phyloP scores from a whole-genome alignment of 2,888 invertebrate species.

The Lysandra coridon region DNA sequence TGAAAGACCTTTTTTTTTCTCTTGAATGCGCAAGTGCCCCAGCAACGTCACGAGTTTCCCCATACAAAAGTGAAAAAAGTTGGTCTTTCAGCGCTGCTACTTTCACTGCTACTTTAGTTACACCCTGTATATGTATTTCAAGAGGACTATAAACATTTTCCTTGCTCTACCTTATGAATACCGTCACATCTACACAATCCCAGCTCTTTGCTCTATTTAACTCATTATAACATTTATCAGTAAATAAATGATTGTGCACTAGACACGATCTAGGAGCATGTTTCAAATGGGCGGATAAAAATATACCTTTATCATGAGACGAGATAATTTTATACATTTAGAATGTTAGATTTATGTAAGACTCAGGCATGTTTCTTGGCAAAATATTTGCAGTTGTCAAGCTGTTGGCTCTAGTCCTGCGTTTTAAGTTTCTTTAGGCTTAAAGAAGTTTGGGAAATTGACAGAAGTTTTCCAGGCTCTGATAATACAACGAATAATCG shows the following conservation, averaged over 20 bases:
- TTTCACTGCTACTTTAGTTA: no score
- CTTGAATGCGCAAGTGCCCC: no score
- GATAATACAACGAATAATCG: neutral
- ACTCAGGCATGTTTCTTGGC: neutral
- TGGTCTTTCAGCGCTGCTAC: no score
- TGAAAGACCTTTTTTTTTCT: no score
- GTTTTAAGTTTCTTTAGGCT: neutral
- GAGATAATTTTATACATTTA: conserved; percentile 17
- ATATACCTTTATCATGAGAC: conserved; percentile 18
- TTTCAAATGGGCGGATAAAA: conserved; percentile 13
- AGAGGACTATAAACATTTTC: neutral
- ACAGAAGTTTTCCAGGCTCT: neutral
- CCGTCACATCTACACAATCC: neutral
- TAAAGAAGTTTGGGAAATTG: neutral
- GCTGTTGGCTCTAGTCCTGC: neutral
- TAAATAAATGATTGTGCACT: conserved; percentile 25
- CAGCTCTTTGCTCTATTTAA: conserved; percentile 4
- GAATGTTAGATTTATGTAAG: conserved; percentile 1
- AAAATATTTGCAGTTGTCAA: neutral
- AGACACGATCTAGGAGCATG: conserved; percentile 24
- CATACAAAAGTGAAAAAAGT: no score
- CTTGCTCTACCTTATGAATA: neutral
- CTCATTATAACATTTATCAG: conserved; percentile 30
- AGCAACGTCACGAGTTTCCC: no score
- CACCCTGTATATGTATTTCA: no score